These are phyloP conservation scores for Oreortyx pictus DNA, from an alignment of 2,797 vertebrate genomes.

Conservation along the genomic window DNA sequence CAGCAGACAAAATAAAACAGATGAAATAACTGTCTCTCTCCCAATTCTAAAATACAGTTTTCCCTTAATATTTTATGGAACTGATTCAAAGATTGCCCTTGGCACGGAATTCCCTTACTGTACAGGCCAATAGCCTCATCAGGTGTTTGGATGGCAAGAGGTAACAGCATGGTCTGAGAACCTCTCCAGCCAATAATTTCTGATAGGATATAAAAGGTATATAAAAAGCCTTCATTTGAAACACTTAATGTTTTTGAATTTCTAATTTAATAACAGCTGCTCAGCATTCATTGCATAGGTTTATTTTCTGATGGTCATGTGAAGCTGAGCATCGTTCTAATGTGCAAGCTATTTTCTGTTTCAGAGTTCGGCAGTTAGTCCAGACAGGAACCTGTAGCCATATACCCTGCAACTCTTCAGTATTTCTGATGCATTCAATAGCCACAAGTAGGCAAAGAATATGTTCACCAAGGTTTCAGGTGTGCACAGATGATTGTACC, in stretches of 20 bases:
- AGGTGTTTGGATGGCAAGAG: neutral
- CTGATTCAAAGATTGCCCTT: neutral
- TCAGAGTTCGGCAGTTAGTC: neutral
- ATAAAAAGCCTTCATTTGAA: neutral
- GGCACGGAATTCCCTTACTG: neutral
- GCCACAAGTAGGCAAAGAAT: neutral
- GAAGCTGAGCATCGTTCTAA: neutral
- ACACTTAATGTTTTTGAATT: neutral
- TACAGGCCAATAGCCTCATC: neutral
- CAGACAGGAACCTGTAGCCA: neutral
- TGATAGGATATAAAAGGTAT: neutral
- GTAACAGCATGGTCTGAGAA: neutral
- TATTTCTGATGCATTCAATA: neutral
- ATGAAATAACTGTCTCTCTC: neutral
- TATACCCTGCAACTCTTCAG: fast-evolving
- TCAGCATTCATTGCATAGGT: neutral
- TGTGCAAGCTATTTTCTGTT: neutral
- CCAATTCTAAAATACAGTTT: neutral
- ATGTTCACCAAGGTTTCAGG: neutral
- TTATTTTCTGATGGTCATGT: neutral
- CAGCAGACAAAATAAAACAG: neutral
- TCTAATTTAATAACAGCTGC: neutral
- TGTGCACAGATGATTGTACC: neutral
- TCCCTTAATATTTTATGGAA: neutral
- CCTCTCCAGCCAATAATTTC: neutral